phyloP scores from a whole-genome alignment of 2,113 vertebrate species.

The Rhipidura dahli region DNA sequence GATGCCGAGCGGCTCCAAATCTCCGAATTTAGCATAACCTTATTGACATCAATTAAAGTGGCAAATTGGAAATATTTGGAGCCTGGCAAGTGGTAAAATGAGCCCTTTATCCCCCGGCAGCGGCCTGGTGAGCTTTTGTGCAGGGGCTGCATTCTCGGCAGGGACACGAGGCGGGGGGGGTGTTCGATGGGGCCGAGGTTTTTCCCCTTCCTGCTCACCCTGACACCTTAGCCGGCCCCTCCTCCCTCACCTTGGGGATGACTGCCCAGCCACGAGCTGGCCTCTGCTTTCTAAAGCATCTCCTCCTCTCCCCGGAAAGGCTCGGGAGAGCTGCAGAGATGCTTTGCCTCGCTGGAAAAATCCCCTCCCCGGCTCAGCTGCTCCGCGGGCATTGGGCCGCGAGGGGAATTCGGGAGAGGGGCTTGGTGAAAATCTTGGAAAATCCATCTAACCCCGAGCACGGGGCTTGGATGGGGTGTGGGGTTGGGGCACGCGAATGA shows the following conservation, averaged over 20 bases:
- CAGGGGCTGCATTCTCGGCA: background rate
- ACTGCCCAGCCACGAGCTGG: background rate
- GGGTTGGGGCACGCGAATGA: background rate
- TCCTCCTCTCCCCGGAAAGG: background rate
- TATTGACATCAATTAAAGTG: slow-evolving; percentile 80
- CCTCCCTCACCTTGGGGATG: background rate
- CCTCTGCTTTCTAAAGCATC: background rate
- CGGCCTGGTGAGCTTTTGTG: slow-evolving; percentile 65
- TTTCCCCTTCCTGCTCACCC: slow-evolving; percentile 22
- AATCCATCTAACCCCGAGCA: background rate
- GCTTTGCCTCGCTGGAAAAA: background rate
- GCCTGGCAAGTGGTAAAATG: slow-evolving; percentile 70
- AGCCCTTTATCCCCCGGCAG: slow-evolving; percentile 62
- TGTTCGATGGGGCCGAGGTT: background rate
- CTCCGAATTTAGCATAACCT: slow-evolving; percentile 80
- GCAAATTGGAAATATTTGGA: slow-evolving; percentile 73
- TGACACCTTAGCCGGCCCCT: background rate
- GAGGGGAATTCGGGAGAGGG: background rate
- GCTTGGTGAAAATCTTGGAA: background rate
- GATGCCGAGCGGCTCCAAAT: slow-evolving; percentile 52
- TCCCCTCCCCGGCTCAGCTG: background rate
- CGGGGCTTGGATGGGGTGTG: background rate
- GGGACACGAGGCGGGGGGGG: background rate
- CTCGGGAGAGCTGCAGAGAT: background rate
- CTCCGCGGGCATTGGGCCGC: background rate